Evolutionary conservation across 2,113 vertebrate genomes (phyloP), one percentile per base, ranked within the genome.

Genomic region (Shinisaurus crocodilurus): DNA sequence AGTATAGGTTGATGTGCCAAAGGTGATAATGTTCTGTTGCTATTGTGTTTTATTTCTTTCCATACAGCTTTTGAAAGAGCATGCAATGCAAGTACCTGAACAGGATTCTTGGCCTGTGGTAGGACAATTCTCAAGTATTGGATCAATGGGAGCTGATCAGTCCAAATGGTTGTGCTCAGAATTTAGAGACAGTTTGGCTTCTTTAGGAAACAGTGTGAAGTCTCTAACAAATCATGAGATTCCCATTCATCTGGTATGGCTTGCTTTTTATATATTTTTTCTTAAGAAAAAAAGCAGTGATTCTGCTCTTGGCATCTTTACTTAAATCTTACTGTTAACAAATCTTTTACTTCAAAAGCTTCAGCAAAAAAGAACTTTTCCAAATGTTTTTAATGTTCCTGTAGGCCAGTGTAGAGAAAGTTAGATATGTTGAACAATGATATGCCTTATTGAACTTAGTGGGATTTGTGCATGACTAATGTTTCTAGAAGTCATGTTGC

Each of bases 61-160:
- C 90, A 67, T 6, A 84, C 88, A 98, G 98, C 95, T 99, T 89
- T 93, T 99, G 94, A 96, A 92, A 57, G 97, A 98, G 0, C 96
- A 98, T 65, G 79, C 97, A 20, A 80, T 92, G 0, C 88, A 97
- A 0, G 0, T 96, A 8, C 88, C 97, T 2, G 90, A 93, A 0
- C 94, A 96, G 0, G 97, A 99, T 37, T 89, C 85, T 43, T 99
- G 99, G 99, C 98, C 98, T 0, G 81, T 99, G 27, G 95, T 99
- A 88, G 99, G 98, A 4, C 99, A 99, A 96, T 99, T 99, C 93
- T 99, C 99, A 83, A 99, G 99, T 96, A 99, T 99, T 0, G 99
- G 99, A 70, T 99, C 99, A 0, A 90, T 99, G 98, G 99, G 99
- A 87, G 88, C 95, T 75, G 99, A 99, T 87, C 98, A 98, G 25